A percentile compares a stretch with the other conserved stretches of the same genome.
Conservation (phyloP, 1,140 invertebrate genomes). For the Scaptomyza pallida region DNA sequence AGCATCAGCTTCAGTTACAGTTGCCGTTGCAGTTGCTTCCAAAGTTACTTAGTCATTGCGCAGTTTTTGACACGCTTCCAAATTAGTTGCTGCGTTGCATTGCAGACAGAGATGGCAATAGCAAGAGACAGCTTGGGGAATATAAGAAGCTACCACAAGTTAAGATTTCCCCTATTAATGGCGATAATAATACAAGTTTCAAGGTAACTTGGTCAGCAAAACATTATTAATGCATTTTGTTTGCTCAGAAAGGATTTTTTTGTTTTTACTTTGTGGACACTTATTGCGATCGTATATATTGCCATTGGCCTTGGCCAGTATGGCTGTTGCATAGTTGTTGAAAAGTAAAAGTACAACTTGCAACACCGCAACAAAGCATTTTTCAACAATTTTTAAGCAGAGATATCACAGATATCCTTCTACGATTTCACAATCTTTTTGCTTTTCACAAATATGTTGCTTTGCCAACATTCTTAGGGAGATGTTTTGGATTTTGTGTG, state of each 20-base stretch:
- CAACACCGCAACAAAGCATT: conserved; percentile 1
- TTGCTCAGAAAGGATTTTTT: neutral
- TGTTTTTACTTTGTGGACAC: conserved; percentile 7
- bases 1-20: neutral
- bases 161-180: conserved; percentile 22
- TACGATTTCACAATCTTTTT: conserved; percentile 7
- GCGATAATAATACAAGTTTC: conserved; percentile 28
- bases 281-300: conserved; percentile 33
- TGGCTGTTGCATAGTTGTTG: too few species aligned
- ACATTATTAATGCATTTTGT: conserved; percentile 32
- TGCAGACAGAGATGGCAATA: conserved; percentile 11
- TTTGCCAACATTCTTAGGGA: conserved; percentile 20
- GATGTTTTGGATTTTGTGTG: conserved; percentile 20
- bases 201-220: conserved; percentile 7
- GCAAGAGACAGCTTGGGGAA: neutral
- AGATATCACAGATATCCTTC: conserved; percentile 25
- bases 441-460: conserved; percentile 29
- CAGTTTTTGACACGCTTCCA: conserved; percentile 52
- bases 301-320: conserved; percentile 4
- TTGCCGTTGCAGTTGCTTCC: conserved; percentile 3
- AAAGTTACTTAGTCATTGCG: conserved; percentile 33
- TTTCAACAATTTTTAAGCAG: conserved; percentile 15
- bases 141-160: neutral
- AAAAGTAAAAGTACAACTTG: conserved; percentile 24
- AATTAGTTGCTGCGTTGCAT: conserved; percentile 14